Evolutionary conservation across 1,140 invertebrate species (phyloP).

Genomic region (Heliothis subflexa): DNA sequence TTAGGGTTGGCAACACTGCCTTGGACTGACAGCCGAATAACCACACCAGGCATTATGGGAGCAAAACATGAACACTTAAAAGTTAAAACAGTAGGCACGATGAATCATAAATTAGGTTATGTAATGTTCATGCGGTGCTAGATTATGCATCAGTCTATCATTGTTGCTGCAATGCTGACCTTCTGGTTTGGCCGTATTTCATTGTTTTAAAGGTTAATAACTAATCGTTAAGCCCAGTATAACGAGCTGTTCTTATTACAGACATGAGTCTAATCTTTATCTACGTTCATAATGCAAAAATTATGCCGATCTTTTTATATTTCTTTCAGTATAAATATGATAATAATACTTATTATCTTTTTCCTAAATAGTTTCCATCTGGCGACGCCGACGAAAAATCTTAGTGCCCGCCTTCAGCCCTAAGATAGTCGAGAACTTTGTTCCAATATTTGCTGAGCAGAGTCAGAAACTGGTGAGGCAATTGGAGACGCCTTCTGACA

Average conservation of each 20-base stretch:
- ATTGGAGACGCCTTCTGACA: slow-evolving; percentile 42
- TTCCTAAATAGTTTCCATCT: slow-evolving; percentile 87
- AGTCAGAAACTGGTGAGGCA: slow-evolving; percentile 86
- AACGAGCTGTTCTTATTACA: too few relatives aligned
- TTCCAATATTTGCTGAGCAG: slow-evolving; percentile 90
- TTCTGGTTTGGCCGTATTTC: background rate
- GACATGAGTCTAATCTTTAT: too few relatives aligned
- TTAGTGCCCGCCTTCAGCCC: slow-evolving; percentile 96
- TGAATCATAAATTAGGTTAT: slow-evolving; percentile 14
- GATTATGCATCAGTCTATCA: slow-evolving; percentile 9
- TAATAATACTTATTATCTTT: too few relatives aligned
- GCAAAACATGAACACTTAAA: background rate
- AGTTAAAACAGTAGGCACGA: background rate
- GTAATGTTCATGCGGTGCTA: slow-evolving; percentile 12
- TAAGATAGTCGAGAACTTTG: slow-evolving; percentile 93
- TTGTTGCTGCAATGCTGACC: slow-evolving; percentile 3
- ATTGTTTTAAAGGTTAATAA: too few relatives aligned
- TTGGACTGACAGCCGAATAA: slow-evolving; percentile 7
- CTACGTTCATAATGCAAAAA: too few relatives aligned
- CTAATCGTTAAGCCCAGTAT: too few relatives aligned
- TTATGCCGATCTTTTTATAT: too few relatives aligned
- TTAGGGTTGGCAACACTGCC: too few relatives aligned
- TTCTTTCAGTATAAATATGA: too few relatives aligned
- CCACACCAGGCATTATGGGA: background rate
- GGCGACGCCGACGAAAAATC: slow-evolving; percentile 92